Base-by-base conservation (phyloP, 1,140 invertebrate genomes). In the Mylabris phalerata region DNA sequence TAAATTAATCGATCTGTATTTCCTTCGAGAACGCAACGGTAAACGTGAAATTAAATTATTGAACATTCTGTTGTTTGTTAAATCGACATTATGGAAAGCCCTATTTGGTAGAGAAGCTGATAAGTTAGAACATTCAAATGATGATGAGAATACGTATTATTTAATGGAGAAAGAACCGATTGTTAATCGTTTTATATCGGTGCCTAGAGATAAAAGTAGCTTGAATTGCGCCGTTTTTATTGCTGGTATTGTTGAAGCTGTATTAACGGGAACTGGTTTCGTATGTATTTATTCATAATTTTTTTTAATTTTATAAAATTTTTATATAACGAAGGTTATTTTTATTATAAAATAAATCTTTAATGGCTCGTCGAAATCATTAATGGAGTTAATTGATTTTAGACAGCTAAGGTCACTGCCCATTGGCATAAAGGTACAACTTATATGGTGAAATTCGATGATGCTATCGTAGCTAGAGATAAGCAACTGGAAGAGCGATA, bases 381-480 rank as follows among this genome's bases (percentile, higher is more conserved):
- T 19, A 19, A 19, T 19, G 19, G 19, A 19, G 19, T 55, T 55
- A 75, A 32, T 32, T 73, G 69, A 67, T 85, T 88, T 43, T 75
- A 97, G 93, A 88, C 92, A 47, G 92, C 91, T 32, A 98, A 97
- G 80, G 94, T 98, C 1, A 93, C 93, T 4, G 93, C 95, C 2
- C 95, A 98, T 75, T 98, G 95, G 94, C 95, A 99, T 74, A 97
- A 98, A 77, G 97, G 96, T 59, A 98, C 96, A 13, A 98, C 97
- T 1, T 98, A 98, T 70, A 96, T 98, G 90, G 93, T 99, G 11
- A 95, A 98, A 76, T 98, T 99, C 79, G 95, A 98, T 68, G 93
- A 98, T 71, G 83, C 86, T 57, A 95, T 98, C 42, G 92, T 98
- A 59, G 79, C 84, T 1, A 81, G 95, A 70, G 95, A 98, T 71